Evolutionary conservation across 1,140 invertebrate genomes (phyloP).

Genomic region (Sipha flava): DNA sequence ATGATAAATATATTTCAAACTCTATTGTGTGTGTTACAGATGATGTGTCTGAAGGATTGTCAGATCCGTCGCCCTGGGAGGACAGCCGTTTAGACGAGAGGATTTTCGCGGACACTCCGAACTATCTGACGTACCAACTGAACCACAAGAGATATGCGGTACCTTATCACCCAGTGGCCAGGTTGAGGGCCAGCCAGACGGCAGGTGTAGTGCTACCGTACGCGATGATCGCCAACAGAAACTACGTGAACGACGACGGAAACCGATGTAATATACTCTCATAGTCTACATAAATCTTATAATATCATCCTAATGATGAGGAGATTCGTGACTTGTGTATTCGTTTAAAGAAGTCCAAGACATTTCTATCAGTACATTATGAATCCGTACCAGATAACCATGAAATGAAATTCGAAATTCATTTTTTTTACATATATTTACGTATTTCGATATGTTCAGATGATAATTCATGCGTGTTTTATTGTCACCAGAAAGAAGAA

Average conservation of each 20-base stretch:
- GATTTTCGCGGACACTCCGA: background rate
- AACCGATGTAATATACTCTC: conserved; percentile 24
- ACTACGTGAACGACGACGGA: conserved; percentile 7
- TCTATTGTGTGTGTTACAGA: background rate
- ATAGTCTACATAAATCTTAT: too few relatives aligned
- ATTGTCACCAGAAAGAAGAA: too few relatives aligned
- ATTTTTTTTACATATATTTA: too few relatives aligned
- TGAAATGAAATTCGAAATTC: too few relatives aligned
- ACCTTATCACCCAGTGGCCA: conserved; percentile 11
- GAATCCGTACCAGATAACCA: too few relatives aligned
- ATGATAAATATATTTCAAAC: too few relatives aligned
- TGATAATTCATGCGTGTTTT: too few relatives aligned
- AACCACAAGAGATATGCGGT: conserved; percentile 17
- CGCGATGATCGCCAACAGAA: conserved; percentile 10
- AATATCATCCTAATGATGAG: too few relatives aligned
- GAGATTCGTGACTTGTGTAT: too few relatives aligned
- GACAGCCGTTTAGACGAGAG: conserved; percentile 5
- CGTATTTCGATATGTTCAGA: too few relatives aligned
- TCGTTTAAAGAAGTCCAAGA: too few relatives aligned
- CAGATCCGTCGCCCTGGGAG: background rate
- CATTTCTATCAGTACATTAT: too few relatives aligned
- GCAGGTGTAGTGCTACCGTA: background rate
- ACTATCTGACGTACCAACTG: conserved; percentile 16
- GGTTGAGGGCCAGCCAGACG: background rate
- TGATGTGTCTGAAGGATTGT: background rate